Evolutionary conservation across 2,888 invertebrate genomes (phyloP).

Genomic region (Harpalus rufipes): DNA sequence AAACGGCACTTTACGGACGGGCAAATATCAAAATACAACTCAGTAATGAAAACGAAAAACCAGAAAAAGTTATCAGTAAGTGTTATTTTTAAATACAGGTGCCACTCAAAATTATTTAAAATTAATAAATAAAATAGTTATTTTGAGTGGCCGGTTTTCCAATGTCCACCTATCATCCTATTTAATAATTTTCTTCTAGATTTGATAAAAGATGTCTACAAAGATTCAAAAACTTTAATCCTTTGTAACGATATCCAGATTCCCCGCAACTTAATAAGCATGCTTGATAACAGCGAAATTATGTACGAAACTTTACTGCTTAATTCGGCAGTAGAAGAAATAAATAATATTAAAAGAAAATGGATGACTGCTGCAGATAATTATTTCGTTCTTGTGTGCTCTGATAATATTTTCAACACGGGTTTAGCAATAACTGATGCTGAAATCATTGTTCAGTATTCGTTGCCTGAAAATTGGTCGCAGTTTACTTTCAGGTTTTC

Average conservation of each 20-base stretch:
- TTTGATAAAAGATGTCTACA: slow-evolving; percentile 77
- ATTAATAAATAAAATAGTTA: too few species aligned
- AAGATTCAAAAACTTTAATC: slow-evolving; percentile 80
- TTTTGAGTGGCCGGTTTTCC: too few species aligned
- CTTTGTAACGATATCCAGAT: slow-evolving; percentile 81
- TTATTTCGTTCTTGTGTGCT: slow-evolving; percentile 82
- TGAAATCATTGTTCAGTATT: slow-evolving; percentile 85
- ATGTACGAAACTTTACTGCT: slow-evolving; percentile 40
- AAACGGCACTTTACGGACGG: slow-evolving; percentile 86
- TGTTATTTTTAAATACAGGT: slow-evolving; percentile 67
- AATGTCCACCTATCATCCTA: too few species aligned
- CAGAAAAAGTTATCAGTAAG: slow-evolving; percentile 75
- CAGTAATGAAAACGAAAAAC: slow-evolving; percentile 76
- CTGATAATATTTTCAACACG: slow-evolving; percentile 82
- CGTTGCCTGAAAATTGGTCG: slow-evolving; percentile 83
- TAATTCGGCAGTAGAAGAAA: slow-evolving; percentile 70
- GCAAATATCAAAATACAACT: slow-evolving; percentile 78
- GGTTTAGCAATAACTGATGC: slow-evolving; percentile 84
- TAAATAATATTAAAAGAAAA: slow-evolving; percentile 69
- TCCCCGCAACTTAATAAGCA: slow-evolving; percentile 76
- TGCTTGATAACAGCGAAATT: slow-evolving; percentile 23
- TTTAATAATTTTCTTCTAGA: slow-evolving; percentile 72
- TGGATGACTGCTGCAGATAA: slow-evolving; percentile 76
- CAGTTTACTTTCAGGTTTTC: slow-evolving; percentile 85
- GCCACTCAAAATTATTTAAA: too few species aligned